A percentile compares a stretch with the other conserved stretches of the same genome.
phyloP scores from a whole-genome alignment of 2,113 vertebrate species.

The Nerophis ophidion region DNA sequence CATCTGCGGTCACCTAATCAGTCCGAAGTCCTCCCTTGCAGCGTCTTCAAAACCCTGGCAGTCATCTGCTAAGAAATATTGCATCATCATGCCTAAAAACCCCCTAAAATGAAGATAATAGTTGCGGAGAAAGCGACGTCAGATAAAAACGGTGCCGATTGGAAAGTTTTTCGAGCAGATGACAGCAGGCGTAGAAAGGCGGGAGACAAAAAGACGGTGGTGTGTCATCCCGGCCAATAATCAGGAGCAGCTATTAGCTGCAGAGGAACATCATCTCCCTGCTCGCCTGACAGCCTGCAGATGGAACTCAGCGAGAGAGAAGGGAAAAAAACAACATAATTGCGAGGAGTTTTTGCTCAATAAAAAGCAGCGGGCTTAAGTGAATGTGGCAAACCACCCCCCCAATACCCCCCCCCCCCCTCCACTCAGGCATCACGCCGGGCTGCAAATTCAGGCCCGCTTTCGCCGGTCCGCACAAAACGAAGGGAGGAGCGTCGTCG shows the following conservation, averaged over 20 bases:
- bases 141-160: slow-evolving; percentile 4
- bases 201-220: slow-evolving; percentile 8
- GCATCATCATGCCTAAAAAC: too few species aligned
- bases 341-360: slow-evolving; percentile 36
- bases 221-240: slow-evolving; percentile 27
- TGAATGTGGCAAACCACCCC: slow-evolving; percentile 54
- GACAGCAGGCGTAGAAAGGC: slow-evolving; percentile 4
- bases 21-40: too few species aligned
- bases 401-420: slow-evolving; percentile 50
- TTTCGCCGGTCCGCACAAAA: slow-evolving; percentile 41
- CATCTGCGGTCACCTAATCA: too few species aligned
- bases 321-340: slow-evolving; percentile 27
- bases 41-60: too few species aligned
- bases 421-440: slow-evolving; percentile 41
- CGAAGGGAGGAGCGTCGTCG: slow-evolving; percentile 14
- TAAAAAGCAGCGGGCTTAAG: slow-evolving; percentile 20
- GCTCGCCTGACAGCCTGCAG: slow-evolving; percentile 42
- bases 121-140: slow-evolving; percentile 30
- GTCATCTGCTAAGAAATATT: too few species aligned
- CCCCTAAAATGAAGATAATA: too few species aligned
- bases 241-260: slow-evolving; percentile 55
- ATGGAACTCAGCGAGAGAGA: slow-evolving; percentile 24
- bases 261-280: slow-evolving; percentile 49
- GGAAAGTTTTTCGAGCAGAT: slow-evolving; percentile 14
- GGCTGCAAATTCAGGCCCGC: slow-evolving; percentile 55